Evolutionary conservation across 2,888 invertebrate species (phyloP).

Genomic region (Ectemnius cavifrons): DNA sequence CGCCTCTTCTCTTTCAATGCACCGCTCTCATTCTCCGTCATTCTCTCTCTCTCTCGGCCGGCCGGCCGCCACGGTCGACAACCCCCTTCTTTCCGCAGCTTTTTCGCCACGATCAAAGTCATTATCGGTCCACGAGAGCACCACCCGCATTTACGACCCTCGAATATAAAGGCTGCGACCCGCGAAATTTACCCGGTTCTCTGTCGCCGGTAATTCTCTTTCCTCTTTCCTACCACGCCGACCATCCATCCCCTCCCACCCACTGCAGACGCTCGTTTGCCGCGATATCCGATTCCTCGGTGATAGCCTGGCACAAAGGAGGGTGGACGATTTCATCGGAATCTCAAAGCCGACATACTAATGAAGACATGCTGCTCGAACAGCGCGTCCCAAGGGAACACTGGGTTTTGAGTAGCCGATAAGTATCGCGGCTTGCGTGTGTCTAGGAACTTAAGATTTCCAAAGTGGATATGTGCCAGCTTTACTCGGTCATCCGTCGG

Average conservation of each 20-base stretch:
- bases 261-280: no score
- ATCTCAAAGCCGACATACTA: slow-evolving; percentile 8
- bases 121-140: slow-evolving; percentile 39
- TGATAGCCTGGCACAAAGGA: no score
- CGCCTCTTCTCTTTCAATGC: slow-evolving; percentile 28
- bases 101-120: slow-evolving; percentile 19
- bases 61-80: not conserved
- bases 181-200: not conserved
- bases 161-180: slow-evolving; percentile 2
- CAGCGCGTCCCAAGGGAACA: not conserved
- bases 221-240: no score
- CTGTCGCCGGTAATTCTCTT: no score
- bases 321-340: slow-evolving; percentile 24
- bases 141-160: not conserved
- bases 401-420: slow-evolving; percentile 35
- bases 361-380: not conserved
- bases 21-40: not conserved
- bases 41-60: not conserved
- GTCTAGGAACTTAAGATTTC: slow-evolving; percentile 27
- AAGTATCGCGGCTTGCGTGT: slow-evolving; percentile 33
- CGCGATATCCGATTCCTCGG: no score
- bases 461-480: slow-evolving; percentile 1
- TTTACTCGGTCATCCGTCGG: not conserved
- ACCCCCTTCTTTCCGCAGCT: not conserved
- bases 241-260: no score